Base-by-base conservation (phyloP, 2,888 invertebrate genomes). In the Amphipyra berbera region DNA sequence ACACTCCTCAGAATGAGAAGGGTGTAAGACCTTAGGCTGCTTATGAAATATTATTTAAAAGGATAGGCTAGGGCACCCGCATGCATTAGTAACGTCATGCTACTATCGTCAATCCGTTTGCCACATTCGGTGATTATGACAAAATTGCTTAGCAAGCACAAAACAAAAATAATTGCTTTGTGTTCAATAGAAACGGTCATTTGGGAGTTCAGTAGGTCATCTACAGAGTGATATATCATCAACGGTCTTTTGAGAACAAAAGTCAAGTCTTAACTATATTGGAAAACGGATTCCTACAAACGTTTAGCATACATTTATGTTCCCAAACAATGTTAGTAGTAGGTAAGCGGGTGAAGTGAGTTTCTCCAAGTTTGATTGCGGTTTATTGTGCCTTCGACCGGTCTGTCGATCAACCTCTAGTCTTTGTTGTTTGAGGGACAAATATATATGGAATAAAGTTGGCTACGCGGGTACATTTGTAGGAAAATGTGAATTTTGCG, bases 361-460 rank as follows among this genome's bases (percentile, higher is more conserved):
- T 85, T 85, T 75, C 73, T 66, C 81, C 69, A 87, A 87, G 80
- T 88, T 88, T 82, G 83, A 88, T 89, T 87, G 84, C 83, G 75
- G 82, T 82, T 78, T 78, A 85, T 85, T 88, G 82, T 83, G 78
- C 69, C 66, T 48, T 61, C 55, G 47, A 63, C 64, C 61, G 65
- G 71, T 64, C 67, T 64, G 72, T 74, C 76, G 68, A 81, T 74
- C 69, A 67, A 61, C 45, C 45, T 58, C 60, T 74, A 65, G 45
- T 55, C 58, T 59, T 78, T 74, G 78, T 80, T 67, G 48, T 68
- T 53, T 53, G 55, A 49, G 33, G 48, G 21, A 54, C 64, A 55
- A 64, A 70, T 58, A 74, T 67, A 69, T 40, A 38, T 45, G 41
- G 14, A 45, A 49, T 53, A 30, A 47, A 35, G 9, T 61, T 35